Conservation (phyloP, 2,888 invertebrate genomes). For the Lobophora halterata region DNA sequence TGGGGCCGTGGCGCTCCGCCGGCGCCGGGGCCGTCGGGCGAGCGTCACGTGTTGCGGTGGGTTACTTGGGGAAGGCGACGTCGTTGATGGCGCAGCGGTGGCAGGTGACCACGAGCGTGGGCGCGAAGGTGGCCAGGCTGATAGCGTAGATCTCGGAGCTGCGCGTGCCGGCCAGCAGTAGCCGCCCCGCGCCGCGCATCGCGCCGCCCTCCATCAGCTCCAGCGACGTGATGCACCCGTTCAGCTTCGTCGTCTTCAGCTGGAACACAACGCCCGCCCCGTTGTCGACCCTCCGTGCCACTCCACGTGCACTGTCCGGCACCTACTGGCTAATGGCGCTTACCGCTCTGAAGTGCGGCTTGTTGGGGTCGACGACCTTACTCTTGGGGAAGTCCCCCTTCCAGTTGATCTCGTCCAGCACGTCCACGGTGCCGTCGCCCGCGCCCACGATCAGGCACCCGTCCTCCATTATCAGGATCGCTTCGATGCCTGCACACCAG, state of each 20-base stretch:
- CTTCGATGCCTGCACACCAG: constrained; percentile 82
- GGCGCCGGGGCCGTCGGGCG: too few species aligned
- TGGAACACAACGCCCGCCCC: constrained; percentile 48
- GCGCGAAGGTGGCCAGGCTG: constrained; percentile 83
- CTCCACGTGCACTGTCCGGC: too few species aligned
- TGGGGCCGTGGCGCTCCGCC: too few species aligned
- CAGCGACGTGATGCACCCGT: constrained; percentile 88
- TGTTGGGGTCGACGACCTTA: constrained; percentile 73
- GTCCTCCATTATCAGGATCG: constrained; percentile 81
- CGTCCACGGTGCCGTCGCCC: constrained; percentile 91
- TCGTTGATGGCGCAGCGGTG: constrained; percentile 90
- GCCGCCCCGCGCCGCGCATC: constrained; percentile 61
- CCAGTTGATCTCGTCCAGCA: constrained; percentile 83
- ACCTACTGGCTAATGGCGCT: constrained; percentile 29
- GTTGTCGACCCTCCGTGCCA: too few species aligned
- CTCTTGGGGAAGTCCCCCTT: constrained; percentile 65
- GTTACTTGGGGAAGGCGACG: constrained; percentile 90
- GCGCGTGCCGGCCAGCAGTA: constrained; percentile 88
- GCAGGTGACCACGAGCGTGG: constrained; percentile 88
- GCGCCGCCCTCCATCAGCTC: constrained; percentile 72
- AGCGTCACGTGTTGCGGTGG: background rate
- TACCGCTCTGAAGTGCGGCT: constrained; percentile 80
- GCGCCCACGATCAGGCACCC: constrained; percentile 88
- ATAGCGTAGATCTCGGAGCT: constrained; percentile 91
- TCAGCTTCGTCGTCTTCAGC: constrained; percentile 80